A percentile compares a stretch with the other conserved stretches of the same genome.
Conservation (phyloP, 1,140 invertebrate species). For the Aethina tumida region DNA sequence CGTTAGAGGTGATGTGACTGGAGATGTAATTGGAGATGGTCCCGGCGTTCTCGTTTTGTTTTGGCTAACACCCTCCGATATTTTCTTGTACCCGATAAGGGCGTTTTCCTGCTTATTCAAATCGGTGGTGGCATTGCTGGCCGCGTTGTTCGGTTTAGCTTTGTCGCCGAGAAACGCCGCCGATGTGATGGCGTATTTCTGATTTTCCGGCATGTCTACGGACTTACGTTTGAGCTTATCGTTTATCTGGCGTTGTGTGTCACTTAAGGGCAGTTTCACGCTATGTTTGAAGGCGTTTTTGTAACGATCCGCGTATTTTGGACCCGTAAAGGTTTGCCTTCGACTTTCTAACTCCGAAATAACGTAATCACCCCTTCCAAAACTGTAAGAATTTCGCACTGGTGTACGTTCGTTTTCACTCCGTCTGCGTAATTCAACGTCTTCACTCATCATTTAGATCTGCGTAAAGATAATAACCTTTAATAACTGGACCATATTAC, state of each 20-base stretch:
- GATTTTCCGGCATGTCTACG: conserved; percentile 13
- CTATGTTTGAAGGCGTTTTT: conserved; percentile 26
- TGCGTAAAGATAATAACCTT: conserved; percentile 18
- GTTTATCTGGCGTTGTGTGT: conserved; percentile 13
- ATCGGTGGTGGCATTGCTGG: conserved; percentile 32
- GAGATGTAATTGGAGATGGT: conserved; percentile 9
- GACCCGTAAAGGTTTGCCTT: no score
- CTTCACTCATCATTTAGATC: conserved; percentile 23
- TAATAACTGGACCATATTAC: conserved; percentile 1
- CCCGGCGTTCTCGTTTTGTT: conserved; percentile 17
- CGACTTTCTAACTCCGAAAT: no score
- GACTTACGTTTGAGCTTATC: conserved; percentile 17
- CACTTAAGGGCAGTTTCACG: conserved; percentile 17
- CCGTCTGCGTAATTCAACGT: conserved; percentile 28
- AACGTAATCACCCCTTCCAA: no score
- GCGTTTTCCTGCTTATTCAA: conserved; percentile 29
- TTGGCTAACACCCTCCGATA: conserved; percentile 17
- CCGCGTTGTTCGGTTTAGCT: conserved; percentile 9
- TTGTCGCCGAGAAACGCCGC: conserved; percentile 3
- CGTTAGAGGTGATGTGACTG: conserved; percentile 7
- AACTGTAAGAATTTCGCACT: no score
- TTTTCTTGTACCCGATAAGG: conserved; percentile 25
- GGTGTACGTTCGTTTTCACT: conserved; percentile 26
- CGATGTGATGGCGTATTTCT: conserved; percentile 7
- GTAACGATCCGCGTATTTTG: conserved; percentile 32